A percentile compares a stretch with the other conserved stretches of the same genome.
These are phyloP conservation scores for Eulemur rubriventer DNA, from an alignment of 2,797 vertebrate species.

Conservation along the genomic window DNA sequence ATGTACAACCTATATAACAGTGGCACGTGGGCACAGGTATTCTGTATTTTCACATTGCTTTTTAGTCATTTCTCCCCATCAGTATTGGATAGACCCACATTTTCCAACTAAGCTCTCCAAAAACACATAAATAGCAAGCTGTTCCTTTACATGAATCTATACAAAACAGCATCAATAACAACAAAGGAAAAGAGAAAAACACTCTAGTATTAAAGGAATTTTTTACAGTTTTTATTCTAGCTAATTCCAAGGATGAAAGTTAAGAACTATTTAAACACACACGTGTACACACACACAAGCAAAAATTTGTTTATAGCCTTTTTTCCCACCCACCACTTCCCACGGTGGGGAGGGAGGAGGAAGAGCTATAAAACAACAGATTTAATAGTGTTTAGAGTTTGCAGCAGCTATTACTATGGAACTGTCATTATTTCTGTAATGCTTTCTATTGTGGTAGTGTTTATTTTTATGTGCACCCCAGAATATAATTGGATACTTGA, in stretches of 20 bases:
- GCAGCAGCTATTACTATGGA: neutral
- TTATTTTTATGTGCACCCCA: conserved; percentile 66
- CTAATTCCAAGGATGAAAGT: conserved; percentile 38
- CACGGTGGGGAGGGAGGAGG: no score
- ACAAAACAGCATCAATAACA: conserved; percentile 3
- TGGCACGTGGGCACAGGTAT: neutral
- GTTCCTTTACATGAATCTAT: conserved; percentile 7
- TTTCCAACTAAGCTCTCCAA: neutral
- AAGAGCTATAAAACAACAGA: neutral
- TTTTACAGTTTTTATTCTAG: neutral
- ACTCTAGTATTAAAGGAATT: neutral
- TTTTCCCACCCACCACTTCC: neutral
- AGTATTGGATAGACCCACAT: neutral
- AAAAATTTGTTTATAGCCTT: neutral
- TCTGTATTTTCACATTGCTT: neutral
- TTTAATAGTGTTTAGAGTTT: neutral
- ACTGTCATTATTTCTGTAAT: conserved; percentile 44
- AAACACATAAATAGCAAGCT: conserved; percentile 22
- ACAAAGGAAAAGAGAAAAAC: neutral
- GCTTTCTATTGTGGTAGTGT: neutral
- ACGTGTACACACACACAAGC: neutral
- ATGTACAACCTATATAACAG: neutral
- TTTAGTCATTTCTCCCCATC: neutral
- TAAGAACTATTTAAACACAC: conserved; percentile 18
- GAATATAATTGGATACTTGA: conserved; percentile 69